phyloP scores from a whole-genome alignment of 2,888 invertebrate genomes.

The Deilephila porcellus region DNA sequence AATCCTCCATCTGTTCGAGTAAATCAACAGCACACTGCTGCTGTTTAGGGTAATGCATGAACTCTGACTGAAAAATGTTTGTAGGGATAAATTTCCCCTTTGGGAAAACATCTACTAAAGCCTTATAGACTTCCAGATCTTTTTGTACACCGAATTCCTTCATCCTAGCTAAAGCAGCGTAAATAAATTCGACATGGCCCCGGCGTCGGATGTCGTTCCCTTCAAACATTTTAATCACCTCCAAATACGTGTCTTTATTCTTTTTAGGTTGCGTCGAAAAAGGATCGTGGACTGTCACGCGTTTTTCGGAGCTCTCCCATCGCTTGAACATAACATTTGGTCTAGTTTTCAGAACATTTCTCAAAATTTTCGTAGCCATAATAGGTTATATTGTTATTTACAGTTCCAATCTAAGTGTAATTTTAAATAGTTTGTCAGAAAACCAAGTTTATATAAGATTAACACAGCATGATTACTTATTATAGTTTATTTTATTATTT shows the following conservation, averaged over 20 bases:
- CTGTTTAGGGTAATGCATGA: conserved; percentile 97
- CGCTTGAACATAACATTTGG: conserved; percentile 60
- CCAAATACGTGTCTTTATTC: conserved; percentile 88
- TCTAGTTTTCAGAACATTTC: conserved; percentile 60
- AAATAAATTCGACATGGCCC: conserved; percentile 97
- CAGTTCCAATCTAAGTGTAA: not conserved
- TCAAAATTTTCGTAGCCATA: conserved; percentile 70
- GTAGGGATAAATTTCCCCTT: conserved; percentile 94
- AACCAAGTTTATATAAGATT: not conserved
- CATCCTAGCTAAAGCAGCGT: conserved; percentile 94
- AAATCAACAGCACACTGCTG: conserved; percentile 97
- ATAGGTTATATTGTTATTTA: conserved; percentile 52
- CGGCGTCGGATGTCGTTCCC: conserved; percentile 88
- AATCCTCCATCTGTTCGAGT: conserved; percentile 97
- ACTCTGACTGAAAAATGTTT: conserved; percentile 94
- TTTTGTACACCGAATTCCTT: conserved; percentile 94
- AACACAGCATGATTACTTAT: not conserved
- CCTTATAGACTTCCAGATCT: conserved; percentile 94
- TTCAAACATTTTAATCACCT: conserved; percentile 90
- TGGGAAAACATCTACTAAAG: conserved; percentile 93
- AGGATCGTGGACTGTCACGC: conserved; percentile 69
- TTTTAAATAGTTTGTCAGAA: not conserved
- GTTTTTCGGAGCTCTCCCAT: conserved; percentile 71
- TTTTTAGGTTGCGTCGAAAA: conserved; percentile 83
- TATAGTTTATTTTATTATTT: not conserved